A percentile compares a stretch with the other conserved stretches of the same genome.
phyloP scores from a whole-genome alignment of 2,888 invertebrate species.

The Acanthosepion lycidas region DNA sequence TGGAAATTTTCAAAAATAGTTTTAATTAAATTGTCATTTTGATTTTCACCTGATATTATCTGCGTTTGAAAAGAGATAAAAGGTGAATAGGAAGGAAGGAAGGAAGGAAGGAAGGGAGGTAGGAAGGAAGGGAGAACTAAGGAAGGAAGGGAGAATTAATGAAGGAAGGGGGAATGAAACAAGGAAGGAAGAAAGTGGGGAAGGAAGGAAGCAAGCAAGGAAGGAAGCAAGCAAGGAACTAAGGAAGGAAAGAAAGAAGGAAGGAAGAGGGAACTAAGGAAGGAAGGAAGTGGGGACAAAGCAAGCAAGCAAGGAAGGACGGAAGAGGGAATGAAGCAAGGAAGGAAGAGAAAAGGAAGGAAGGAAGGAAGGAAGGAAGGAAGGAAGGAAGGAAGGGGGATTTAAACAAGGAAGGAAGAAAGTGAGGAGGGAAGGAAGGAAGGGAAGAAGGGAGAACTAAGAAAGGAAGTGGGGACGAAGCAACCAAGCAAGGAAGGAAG shows the following conservation, averaged over 20 bases:
- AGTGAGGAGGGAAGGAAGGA: neutral
- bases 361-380: neutral
- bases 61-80: neutral
- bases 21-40: constrained; percentile 33
- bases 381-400: too few species aligned
- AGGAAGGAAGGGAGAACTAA: too few species aligned
- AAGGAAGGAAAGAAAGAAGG: neutral
- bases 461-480: neutral
- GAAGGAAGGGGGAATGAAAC: too few species aligned
- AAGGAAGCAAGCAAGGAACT: neutral
- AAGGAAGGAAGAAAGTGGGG: too few species aligned
- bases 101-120: neutral
- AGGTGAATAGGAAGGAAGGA: neutral
- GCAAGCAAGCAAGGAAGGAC: neutral
- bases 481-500: neutral
- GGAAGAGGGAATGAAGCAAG: neutral
- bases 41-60: neutral
- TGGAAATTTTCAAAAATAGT: neutral
- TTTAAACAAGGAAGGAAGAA: too few species aligned
- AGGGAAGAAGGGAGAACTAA: too few species aligned
- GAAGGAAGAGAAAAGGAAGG: too few species aligned
- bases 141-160: too few species aligned
- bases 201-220: neutral
- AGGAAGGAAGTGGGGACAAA: neutral
- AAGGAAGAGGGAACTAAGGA: neutral